Base-by-base conservation (phyloP, 2,888 invertebrate genomes). In the Junonia oenone region DNA sequence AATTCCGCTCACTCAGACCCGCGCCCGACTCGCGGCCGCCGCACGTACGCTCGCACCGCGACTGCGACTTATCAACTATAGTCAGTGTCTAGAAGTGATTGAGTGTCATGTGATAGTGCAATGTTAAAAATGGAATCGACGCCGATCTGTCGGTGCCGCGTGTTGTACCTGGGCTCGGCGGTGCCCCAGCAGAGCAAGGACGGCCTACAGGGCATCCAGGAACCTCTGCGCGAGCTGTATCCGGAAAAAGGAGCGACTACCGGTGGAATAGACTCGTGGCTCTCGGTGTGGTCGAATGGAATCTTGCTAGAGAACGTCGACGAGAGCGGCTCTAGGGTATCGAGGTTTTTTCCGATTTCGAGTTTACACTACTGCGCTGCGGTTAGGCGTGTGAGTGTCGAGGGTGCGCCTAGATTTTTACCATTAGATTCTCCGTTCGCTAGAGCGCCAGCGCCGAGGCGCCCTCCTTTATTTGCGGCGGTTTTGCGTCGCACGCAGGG, bases 181-280 rank as follows among this genome's bases (percentile, higher is more conserved):
- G 98, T 99, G 71, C 98, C 99, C 27, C 97, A 98, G 75, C 97
- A 98, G 79, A 98, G 98, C 77, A 99, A 99, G 83, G 99, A 99
- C 76, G 99, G 99, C 49, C 92, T 99, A 47, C 97, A 99, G 76
- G 98, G 98, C 55, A 97, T 99, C 65, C 99, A 99, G 91, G 98
- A 99, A 81, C 99, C 99, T 1, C 87, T 99, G 68, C 94, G 97
- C 68, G 99, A 98, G 74, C 91, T 99, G 56, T 99, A 99, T 84
- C 98, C 99, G 57, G 97, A 98, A 65, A 97, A 97, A 86, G 97
- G 98, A 59, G 95, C 97, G 58, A 92, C 96, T 61, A 95, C 96
- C 64, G 93, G 96, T 76, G 97, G 99, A 71, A 96, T 98, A 73
- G 97, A 98, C 89, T 97, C 98, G 65, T 98, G 98, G 97, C 91